Percentiles rank a stretch among this genome's conserved stretches.
Conservation (phyloP, 2,113 vertebrate species). For the Cyprinodon brontotheroides region DNA sequence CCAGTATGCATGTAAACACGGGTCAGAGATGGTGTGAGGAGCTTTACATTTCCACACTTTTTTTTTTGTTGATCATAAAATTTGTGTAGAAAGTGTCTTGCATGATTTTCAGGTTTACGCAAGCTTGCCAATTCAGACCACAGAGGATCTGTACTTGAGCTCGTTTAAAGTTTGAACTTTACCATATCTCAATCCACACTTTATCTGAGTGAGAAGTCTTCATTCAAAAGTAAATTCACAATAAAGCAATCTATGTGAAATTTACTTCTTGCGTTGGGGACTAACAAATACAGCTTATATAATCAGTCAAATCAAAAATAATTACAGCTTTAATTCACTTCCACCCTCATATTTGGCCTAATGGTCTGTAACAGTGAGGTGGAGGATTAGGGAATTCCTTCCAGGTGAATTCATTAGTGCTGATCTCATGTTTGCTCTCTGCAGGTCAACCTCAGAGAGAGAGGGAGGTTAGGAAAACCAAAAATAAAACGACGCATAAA, state of each 20-base stretch:
- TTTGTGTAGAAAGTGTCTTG: too few relatives aligned
- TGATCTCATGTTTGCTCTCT: not conserved
- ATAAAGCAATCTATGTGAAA: not conserved
- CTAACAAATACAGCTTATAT: not conserved
- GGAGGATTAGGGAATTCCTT: not conserved
- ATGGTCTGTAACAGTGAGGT: not conserved
- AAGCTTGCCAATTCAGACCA: not conserved
- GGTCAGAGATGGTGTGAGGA: too few relatives aligned
- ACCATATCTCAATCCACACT: too few relatives aligned
- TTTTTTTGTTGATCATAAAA: too few relatives aligned
- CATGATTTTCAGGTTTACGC: too few relatives aligned
- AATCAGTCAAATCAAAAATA: too few relatives aligned
- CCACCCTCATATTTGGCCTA: too few relatives aligned
- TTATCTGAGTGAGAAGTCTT: not conserved
- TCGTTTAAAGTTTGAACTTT: not conserved
- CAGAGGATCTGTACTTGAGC: not conserved
- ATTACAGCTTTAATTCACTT: too few relatives aligned
- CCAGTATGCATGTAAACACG: too few relatives aligned
- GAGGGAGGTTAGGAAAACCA: not conserved
- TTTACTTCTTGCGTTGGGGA: not conserved
- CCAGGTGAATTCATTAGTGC: not conserved
- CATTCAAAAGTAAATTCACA: not conserved
- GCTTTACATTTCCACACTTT: too few relatives aligned
- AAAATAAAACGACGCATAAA: not conserved
- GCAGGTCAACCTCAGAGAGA: not conserved